Evolutionary conservation across 2,113 vertebrate genomes (phyloP).

Genomic region (Peromyscus leucopus): DNA sequence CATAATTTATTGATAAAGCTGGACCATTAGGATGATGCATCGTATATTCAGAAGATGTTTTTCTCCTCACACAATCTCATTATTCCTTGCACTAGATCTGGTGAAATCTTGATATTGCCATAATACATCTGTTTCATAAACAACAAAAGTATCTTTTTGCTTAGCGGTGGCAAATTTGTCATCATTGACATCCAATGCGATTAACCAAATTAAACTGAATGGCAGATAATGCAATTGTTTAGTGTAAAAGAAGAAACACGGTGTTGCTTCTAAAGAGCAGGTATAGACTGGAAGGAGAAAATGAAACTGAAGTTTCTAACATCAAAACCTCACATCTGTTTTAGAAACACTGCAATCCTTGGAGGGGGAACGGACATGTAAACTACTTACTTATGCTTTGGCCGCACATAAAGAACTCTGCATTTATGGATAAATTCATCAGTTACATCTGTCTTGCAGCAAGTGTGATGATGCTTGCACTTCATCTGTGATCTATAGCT

Average conservation of each 20-base stretch:
- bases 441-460: neutral
- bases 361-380: neutral
- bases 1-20: constrained; percentile 53
- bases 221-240: neutral
- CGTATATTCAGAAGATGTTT: neutral
- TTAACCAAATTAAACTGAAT: constrained; percentile 57
- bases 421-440: neutral
- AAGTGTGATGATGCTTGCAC: constrained; percentile 7
- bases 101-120: constrained; percentile 29
- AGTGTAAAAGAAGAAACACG: neutral
- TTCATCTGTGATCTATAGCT: constrained; percentile 43
- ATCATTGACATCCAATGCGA: constrained; percentile 35
- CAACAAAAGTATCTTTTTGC: constrained; percentile 30
- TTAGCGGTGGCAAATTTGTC: fast-evolving
- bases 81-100: neutral
- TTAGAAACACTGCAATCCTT: neutral
- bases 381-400: constrained; percentile 16
- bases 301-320: neutral
- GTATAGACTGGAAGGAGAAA: constrained; percentile 1
- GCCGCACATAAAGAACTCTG: neutral
- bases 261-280: neutral
- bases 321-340: constrained; percentile 1
- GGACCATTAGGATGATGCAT: constrained; percentile 33
- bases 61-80: neutral
- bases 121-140: neutral